These are phyloP conservation scores for Sialis fuliginosa DNA, from an alignment of 2,888 invertebrate species.

Conservation along the genomic window DNA sequence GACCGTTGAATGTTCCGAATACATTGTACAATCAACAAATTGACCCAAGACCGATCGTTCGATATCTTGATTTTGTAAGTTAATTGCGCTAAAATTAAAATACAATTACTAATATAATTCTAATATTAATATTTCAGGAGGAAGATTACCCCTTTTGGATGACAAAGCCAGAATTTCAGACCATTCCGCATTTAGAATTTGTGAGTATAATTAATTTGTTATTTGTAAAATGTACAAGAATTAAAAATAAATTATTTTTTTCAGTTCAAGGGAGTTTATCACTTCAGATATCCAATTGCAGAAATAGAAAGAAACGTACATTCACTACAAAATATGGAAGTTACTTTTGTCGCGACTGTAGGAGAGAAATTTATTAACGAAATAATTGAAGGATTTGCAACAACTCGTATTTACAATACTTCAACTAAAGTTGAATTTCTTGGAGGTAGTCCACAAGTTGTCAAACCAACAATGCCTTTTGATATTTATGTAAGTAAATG, in stretches of 20 bases:
- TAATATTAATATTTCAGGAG: conserved; percentile 27
- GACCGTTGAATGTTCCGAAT: conserved; percentile 36
- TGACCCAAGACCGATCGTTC: conserved; percentile 29
- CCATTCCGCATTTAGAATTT: conserved; percentile 21
- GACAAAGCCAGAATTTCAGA: conserved; percentile 33
- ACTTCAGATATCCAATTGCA: conserved; percentile 70
- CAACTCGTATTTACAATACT: conserved; percentile 75
- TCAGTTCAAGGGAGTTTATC: conserved; percentile 75
- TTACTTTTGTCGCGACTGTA: conserved; percentile 68
- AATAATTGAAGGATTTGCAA: conserved; percentile 69
- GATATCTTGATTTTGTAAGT: conserved; percentile 58
- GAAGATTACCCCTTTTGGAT: conserved; percentile 73
- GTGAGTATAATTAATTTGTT: conserved; percentile 27
- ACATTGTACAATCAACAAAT: conserved; percentile 1
- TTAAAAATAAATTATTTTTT: conserved; percentile 1
- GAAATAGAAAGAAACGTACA: conserved; percentile 50
- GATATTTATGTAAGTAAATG: conserved; percentile 54
- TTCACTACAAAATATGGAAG: conserved; percentile 57
- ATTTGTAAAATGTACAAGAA: neutral
- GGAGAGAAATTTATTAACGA: conserved; percentile 78
- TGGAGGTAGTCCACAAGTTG: conserved; percentile 82
- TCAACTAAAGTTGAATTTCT: conserved; percentile 67
- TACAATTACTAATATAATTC: conserved; percentile 2
- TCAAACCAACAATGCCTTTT: conserved; percentile 89
- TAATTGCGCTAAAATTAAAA: conserved; percentile 1